Evolutionary conservation across 2,888 invertebrate genomes (phyloP).

Genomic region (Cybosia mesomella): DNA sequence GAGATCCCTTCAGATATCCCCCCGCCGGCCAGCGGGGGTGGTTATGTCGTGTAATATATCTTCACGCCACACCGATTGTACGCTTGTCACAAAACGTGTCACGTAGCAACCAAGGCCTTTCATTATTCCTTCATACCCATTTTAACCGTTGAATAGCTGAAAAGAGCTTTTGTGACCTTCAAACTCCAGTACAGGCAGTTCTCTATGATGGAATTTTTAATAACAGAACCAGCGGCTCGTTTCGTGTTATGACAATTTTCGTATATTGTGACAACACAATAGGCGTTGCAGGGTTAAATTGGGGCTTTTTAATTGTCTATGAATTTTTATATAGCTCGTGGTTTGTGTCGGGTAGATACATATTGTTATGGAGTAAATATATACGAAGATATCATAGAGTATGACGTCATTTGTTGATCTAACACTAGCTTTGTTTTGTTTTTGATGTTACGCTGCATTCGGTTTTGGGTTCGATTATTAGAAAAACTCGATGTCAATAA

Average conservation of each 20-base stretch:
- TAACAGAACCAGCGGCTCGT: slow-evolving; percentile 59
- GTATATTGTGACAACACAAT: slow-evolving; percentile 62
- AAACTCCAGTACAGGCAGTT: slow-evolving; percentile 63
- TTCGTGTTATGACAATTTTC: slow-evolving; percentile 71
- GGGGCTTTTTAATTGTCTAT: slow-evolving; percentile 64
- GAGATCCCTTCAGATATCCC: too few relatives aligned
- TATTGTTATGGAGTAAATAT: background rate
- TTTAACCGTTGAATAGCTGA: slow-evolving; percentile 60
- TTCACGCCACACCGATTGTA: background rate
- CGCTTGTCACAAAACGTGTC: slow-evolving; percentile 31
- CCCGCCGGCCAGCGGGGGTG: too few relatives aligned
- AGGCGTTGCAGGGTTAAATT: slow-evolving; percentile 35
- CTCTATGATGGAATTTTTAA: slow-evolving; percentile 82
- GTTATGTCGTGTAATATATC: too few relatives aligned
- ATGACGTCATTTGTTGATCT: background rate
- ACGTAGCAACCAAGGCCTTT: slow-evolving; percentile 29
- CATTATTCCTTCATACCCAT: slow-evolving; percentile 32
- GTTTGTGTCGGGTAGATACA: background rate
- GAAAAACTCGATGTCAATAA: too few relatives aligned
- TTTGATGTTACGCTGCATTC: background rate
- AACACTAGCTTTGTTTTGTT: background rate
- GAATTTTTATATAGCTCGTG: slow-evolving; percentile 63
- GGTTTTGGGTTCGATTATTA: background rate
- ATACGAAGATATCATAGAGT: background rate
- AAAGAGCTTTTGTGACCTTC: slow-evolving; percentile 71